These are phyloP conservation scores for Embidobia sp. DNA, from an alignment of 2,888 invertebrate genomes.

Conservation along the genomic window DNA sequence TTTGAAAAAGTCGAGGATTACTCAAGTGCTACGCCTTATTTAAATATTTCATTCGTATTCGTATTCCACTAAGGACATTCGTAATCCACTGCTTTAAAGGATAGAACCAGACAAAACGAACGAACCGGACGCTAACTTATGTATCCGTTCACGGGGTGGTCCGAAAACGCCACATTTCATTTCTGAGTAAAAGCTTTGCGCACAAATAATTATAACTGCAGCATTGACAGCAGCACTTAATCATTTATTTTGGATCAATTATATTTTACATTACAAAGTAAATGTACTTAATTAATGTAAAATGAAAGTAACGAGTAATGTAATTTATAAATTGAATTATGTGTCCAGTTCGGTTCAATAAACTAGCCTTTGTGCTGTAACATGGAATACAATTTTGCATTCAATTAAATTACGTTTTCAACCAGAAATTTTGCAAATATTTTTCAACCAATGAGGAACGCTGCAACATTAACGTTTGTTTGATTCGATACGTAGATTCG, in stretches of 20 bases:
- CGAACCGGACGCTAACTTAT: constrained; percentile 52
- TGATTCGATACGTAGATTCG: too few relatives aligned
- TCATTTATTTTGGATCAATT: background rate
- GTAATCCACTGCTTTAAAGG: constrained; percentile 69
- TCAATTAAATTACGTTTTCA: too few relatives aligned
- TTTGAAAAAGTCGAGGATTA: constrained; percentile 52
- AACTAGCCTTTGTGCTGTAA: too few relatives aligned
- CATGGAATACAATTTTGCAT: too few relatives aligned
- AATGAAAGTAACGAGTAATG: too few relatives aligned
- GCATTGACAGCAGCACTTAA: background rate
- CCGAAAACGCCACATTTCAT: constrained; percentile 33
- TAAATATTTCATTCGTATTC: constrained; percentile 74
- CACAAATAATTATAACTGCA: constrained; percentile 30
- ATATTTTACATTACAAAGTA: constrained; percentile 1
- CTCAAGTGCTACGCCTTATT: constrained; percentile 63
- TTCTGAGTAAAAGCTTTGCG: constrained; percentile 19
- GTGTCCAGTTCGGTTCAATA: too few relatives aligned
- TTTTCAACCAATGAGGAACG: too few relatives aligned
- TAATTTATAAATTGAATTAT: too few relatives aligned
- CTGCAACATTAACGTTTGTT: too few relatives aligned
- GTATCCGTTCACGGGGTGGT: constrained; percentile 36
- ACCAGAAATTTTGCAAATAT: too few relatives aligned
- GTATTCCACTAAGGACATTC: constrained; percentile 69
- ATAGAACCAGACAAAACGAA: constrained; percentile 53
- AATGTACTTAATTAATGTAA: constrained; percentile 10